phyloP scores from a whole-genome alignment of 2,888 invertebrate genomes.

The Oscheius myriophilus region DNA sequence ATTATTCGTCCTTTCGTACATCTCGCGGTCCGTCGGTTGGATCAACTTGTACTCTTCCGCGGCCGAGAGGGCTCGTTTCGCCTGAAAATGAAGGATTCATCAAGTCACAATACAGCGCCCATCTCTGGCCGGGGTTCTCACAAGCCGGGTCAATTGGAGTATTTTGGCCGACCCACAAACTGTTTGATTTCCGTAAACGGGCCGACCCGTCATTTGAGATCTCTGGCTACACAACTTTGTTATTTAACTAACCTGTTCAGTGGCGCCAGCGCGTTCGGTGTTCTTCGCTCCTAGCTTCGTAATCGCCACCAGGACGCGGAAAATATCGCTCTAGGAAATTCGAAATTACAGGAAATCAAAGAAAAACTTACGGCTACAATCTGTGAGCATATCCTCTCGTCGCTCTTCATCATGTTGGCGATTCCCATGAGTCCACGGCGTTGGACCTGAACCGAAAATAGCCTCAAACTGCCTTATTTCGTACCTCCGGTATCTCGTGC shows the following conservation, averaged over 20 bases:
- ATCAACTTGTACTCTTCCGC: conserved; percentile 65
- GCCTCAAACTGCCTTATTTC: background rate
- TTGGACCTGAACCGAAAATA: conserved; percentile 45
- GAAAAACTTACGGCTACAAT: conserved; percentile 59
- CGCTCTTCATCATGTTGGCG: conserved; percentile 65
- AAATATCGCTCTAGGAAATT: conserved; percentile 63
- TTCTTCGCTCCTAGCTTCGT: conserved; percentile 62
- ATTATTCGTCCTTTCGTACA: conserved; percentile 59
- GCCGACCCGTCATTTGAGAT: background rate
- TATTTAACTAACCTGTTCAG: conserved; percentile 44
- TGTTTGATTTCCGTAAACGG: background rate
- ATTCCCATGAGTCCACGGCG: conserved; percentile 65
- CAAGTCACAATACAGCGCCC: too few relatives aligned
- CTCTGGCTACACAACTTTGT: background rate
- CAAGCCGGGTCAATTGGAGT: too few relatives aligned
- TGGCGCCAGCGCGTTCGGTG: conserved; percentile 53
- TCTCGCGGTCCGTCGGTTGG: conserved; percentile 66
- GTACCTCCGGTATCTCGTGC: conserved; percentile 66
- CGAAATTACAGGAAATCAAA: background rate
- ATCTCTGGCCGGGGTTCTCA: too few relatives aligned
- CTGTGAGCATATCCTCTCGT: conserved; percentile 63
- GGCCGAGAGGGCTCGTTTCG: conserved; percentile 62
- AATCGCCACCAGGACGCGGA: conserved; percentile 68
- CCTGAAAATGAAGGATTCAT: conserved; percentile 32
- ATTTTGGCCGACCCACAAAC: background rate